Evolutionary conservation across 2,797 vertebrate genomes (phyloP).

Genomic region (Sparidentex hasta): DNA sequence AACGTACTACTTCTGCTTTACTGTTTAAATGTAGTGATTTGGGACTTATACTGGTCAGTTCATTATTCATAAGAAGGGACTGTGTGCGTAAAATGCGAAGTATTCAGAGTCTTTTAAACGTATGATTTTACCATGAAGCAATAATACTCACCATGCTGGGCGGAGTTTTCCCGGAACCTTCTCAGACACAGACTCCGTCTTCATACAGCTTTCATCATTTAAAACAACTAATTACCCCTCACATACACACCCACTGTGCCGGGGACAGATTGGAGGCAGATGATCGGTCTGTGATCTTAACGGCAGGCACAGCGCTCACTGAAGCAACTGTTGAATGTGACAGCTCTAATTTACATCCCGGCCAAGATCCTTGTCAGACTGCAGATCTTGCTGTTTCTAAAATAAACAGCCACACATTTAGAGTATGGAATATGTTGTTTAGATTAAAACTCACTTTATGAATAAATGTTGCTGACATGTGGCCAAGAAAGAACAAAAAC

Average conservation of each 20-base stretch:
- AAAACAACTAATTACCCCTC: conserved; percentile 68
- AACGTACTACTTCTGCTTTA: neutral
- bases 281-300: conserved; percentile 71
- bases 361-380: conserved; percentile 35
- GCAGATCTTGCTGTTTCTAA: conserved; percentile 11
- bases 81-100: neutral
- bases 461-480: conserved; percentile 27
- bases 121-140: conserved; percentile 11
- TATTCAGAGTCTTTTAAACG: conserved; percentile 9
- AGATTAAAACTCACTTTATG: conserved; percentile 23
- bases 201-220: conserved; percentile 50
- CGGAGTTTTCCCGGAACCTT: conserved; percentile 35
- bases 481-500: conserved; percentile 8
- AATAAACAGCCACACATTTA: conserved; percentile 15
- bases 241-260: conserved; percentile 20
- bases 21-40: conserved; percentile 1
- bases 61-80: neutral
- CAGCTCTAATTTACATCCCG: conserved; percentile 30
- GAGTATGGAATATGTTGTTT: conserved; percentile 19
- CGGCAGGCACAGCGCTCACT: conserved; percentile 63
- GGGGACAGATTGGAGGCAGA: conserved; percentile 75
- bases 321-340: conserved; percentile 39
- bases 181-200: conserved; percentile 37
- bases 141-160: neutral
- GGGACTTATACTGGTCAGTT: neutral